phyloP scores from a whole-genome alignment of 1,140 invertebrate species.

The Drosophila tani region DNA sequence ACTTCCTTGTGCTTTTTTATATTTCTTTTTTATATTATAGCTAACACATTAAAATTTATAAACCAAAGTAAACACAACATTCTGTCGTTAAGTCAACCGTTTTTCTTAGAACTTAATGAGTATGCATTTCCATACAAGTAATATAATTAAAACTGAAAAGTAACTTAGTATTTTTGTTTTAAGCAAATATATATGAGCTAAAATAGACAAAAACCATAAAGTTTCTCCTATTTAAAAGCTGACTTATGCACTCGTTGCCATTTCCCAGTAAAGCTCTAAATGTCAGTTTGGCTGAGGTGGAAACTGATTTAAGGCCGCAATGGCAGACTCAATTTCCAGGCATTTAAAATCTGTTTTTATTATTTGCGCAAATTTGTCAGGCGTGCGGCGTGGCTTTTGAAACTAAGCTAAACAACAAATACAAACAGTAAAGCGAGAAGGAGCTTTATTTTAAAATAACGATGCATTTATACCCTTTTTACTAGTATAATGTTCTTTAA shows the following conservation, averaged over 20 bases:
- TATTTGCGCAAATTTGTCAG: slow-evolving; percentile 61
- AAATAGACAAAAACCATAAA: slow-evolving; percentile 39
- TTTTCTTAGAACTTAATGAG: background rate
- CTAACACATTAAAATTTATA: background rate
- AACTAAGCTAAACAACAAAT: slow-evolving; percentile 17
- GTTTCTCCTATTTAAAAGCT: slow-evolving; percentile 31
- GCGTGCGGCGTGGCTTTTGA: slow-evolving; percentile 39
- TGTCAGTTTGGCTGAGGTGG: slow-evolving; percentile 41
- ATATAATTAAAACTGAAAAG: slow-evolving; percentile 19
- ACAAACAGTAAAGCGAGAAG: slow-evolving; percentile 3
- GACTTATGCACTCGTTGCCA: slow-evolving; percentile 15
- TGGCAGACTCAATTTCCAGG: slow-evolving; percentile 53
- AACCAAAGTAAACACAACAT: background rate
- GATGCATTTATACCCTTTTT: background rate
- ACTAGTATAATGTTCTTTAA: background rate
- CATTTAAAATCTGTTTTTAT: slow-evolving; percentile 61
- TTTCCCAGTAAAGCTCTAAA: slow-evolving; percentile 47
- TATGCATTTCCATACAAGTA: background rate
- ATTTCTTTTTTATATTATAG: too few species aligned
- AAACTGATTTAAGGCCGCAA: slow-evolving; percentile 56
- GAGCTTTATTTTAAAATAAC: background rate
- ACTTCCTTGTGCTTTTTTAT: background rate
- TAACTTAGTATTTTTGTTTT: slow-evolving; percentile 25
- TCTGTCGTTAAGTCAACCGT: background rate
- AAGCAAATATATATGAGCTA: slow-evolving; percentile 13